Base-by-base conservation (phyloP, 2,797 vertebrate genomes). In the Graptemys geographica region DNA sequence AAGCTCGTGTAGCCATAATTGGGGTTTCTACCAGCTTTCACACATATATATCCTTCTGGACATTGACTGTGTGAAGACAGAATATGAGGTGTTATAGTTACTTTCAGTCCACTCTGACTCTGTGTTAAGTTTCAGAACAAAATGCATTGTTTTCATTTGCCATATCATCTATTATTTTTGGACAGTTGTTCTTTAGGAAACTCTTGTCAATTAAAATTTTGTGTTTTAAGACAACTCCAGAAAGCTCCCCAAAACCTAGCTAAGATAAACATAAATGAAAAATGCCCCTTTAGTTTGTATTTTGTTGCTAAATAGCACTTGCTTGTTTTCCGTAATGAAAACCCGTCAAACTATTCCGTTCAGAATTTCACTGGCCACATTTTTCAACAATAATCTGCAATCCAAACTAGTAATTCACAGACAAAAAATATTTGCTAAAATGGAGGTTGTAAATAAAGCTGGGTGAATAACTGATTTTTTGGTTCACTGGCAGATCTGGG, bases 1-100 rank as follows among this genome's bases (percentile, higher is more conserved):
- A 99, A 99, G 96, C 99, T 99, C 87, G 99, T 99, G 97, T 99
- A 99, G 65, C 98, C 98, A 41, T 99, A 99, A 96, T 99, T 99
- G 44, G 99, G 99, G 92, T 99, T 99, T 51, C 19, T 89, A 82
- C 99, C 99, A 79, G 94, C 98, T 97, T 98, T 98, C 8, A 97
- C 1, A 97, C 99, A 99, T 0, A 3, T 8, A 95, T 96, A 99
- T 2, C 99, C 99, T 90, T 99, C 99, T 51, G 99, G 99, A 97
- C 99, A 99, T 44, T 98, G 98, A 95, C 99, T 99, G 82, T 88
- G n/a, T 86, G 90, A 89, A 96, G 86, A 87, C 12, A 92, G 87
- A 93, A 93, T 4, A 96, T 4, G 8, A 93, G 1, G 18, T 72
- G 78, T 37, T 11, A 41, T 92, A 76, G 44, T 57, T 83, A 16